phyloP scores from a whole-genome alignment of 2,113 vertebrate genomes.

The Salvator merianae region DNA sequence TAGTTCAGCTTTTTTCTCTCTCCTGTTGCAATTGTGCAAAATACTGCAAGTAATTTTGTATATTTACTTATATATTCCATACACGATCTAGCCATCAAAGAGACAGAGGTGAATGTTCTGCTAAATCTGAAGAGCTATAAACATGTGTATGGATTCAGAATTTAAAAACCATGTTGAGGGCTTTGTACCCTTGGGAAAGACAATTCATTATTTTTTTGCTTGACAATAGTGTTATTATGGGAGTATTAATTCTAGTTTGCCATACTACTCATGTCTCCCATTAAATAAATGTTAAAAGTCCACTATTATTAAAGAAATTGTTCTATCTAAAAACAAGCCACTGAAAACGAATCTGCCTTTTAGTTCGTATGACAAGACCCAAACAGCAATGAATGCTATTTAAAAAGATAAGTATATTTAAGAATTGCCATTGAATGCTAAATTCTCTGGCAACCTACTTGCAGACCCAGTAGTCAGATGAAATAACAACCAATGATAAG shows the following conservation, averaged over 20 bases:
- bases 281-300: constrained; percentile 17
- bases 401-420: constrained; percentile 28
- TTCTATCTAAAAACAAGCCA: background rate
- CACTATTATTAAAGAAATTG: constrained; percentile 15
- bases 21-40: constrained; percentile 23
- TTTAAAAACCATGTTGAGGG: constrained; percentile 48
- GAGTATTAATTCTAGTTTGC: constrained; percentile 20
- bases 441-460: background rate
- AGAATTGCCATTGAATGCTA: background rate
- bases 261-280: background rate
- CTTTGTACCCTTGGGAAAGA: constrained; percentile 52
- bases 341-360: constrained; percentile 28
- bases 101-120: constrained; percentile 53
- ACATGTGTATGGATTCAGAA: constrained; percentile 46
- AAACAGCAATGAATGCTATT: constrained; percentile 25
- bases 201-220: constrained; percentile 35
- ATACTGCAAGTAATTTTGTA: constrained; percentile 16
- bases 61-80: constrained; percentile 44
- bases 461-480: background rate
- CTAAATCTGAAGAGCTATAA: constrained; percentile 57
- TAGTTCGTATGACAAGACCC: background rate
- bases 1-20: background rate
- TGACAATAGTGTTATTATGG: constrained; percentile 17
- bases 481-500: background rate
- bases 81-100: constrained; percentile 40